Conservation (phyloP, 2,888 invertebrate species). For the Charanyca ferruginea region DNA sequence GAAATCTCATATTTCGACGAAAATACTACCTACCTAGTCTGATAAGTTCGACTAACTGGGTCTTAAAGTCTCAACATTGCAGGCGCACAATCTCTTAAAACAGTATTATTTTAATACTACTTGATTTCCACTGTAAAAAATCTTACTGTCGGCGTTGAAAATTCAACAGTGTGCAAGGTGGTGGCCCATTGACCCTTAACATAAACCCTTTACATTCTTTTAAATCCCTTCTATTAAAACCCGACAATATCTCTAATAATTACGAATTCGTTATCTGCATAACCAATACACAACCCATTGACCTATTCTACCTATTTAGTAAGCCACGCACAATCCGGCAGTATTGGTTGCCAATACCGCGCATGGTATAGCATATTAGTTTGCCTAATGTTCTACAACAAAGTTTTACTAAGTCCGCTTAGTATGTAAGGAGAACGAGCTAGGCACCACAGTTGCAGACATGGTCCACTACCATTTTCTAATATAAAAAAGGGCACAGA, state of each 20-base stretch:
- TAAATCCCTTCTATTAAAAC: not conserved
- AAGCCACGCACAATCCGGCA: constrained; percentile 15
- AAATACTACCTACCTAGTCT: no score
- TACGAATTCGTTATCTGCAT: constrained; percentile 1
- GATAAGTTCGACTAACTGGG: no score
- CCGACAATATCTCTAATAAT: not conserved
- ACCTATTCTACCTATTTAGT: constrained; percentile 37
- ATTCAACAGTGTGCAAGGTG: no score
- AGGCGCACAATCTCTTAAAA: no score
- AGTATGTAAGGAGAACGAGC: not conserved
- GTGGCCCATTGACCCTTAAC: no score
- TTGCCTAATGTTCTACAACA: constrained; percentile 27
- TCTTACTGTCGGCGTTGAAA: no score
- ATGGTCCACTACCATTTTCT: not conserved
- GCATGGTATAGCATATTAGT: constrained; percentile 30
- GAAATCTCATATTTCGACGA: no score
- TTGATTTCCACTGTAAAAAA: no score
- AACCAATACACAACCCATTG: constrained; percentile 3
- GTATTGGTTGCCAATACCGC: constrained; percentile 17
- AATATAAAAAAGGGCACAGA: not conserved
- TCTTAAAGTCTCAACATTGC: no score
- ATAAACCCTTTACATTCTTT: no score
- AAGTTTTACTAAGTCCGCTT: constrained; percentile 26
- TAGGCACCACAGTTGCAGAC: not conserved
- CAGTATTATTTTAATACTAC: no score